Conservation (phyloP, 2,888 invertebrate genomes). For the Pandemis heparana region DNA sequence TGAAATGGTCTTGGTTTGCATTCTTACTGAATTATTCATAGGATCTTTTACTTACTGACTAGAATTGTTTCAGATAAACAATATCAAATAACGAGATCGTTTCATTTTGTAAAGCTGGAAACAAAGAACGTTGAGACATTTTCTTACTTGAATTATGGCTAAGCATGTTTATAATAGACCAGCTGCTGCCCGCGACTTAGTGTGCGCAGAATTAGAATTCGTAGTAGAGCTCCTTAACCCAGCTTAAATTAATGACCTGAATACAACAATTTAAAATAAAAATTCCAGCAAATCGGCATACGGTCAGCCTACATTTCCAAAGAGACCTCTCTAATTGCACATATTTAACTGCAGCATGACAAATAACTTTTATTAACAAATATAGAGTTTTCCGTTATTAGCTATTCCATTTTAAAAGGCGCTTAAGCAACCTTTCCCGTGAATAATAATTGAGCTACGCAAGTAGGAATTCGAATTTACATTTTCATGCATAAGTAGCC, state of each 20-base stretch:
- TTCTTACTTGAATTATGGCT: not conserved
- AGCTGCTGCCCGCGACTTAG: no score
- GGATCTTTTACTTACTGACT: conserved; percentile 62
- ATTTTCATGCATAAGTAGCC: conserved; percentile 58
- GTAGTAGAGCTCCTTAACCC: no score
- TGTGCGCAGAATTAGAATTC: no score
- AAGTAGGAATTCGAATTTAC: conserved; percentile 54
- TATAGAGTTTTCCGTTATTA: conserved; percentile 29
- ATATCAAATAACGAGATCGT: conserved; percentile 56
- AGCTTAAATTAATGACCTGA: no score
- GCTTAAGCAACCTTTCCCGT: conserved; percentile 47
- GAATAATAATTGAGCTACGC: conserved; percentile 49
- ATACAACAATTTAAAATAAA: no score
- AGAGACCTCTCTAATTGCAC: conserved; percentile 1
- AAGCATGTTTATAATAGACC: no score
- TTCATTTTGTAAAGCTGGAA: not conserved
- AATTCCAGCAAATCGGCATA: not conserved
- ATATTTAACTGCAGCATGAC: conserved; percentile 20
- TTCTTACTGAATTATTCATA: conserved; percentile 66
- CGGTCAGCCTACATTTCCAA: not conserved
- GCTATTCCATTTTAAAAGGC: conserved; percentile 36
- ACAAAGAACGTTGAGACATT: not conserved
- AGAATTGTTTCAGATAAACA: conserved; percentile 52
- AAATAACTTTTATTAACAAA: conserved; percentile 22
- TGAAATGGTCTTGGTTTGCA: conserved; percentile 58